Evolutionary conservation across 2,888 invertebrate species (phyloP).

Genomic region (Asteroscopus sphinx): DNA sequence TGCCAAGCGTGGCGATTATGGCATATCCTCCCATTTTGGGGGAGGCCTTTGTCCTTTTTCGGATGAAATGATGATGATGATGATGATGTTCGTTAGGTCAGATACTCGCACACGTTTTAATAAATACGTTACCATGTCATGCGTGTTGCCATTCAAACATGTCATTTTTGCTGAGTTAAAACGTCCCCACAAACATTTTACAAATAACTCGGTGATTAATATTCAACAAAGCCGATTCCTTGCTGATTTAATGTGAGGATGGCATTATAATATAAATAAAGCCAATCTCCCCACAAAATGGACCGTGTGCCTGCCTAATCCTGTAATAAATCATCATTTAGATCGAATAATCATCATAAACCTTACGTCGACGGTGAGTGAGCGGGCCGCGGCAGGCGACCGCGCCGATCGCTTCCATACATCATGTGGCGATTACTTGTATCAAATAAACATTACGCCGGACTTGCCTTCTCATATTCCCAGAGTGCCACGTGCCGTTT

Average conservation of each 20-base stretch:
- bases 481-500: conserved; percentile 71
- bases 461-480: conserved; percentile 78
- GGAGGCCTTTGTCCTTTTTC: no score
- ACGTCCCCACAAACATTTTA: conserved; percentile 37
- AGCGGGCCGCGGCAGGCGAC: conserved; percentile 57
- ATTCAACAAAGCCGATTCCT: conserved; percentile 78
- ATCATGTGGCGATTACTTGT: conserved; percentile 87
- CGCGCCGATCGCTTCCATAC: conserved; percentile 74
- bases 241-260: conserved; percentile 73
- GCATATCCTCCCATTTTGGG: no score
- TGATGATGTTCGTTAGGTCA: no score
- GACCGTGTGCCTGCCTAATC: conserved; percentile 85
- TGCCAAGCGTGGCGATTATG: no score
- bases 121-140: no score
- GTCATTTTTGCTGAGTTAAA: conserved; percentile 2
- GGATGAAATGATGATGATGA: no score
- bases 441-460: conserved; percentile 87
- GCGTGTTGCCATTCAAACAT: background rate
- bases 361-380: conserved; percentile 70
- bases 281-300: conserved; percentile 83
- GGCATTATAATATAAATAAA: conserved; percentile 84
- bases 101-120: no score
- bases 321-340: conserved; percentile 88
- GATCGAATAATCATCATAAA: conserved; percentile 88
- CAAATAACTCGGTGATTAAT: conserved; percentile 65